These are phyloP conservation scores for Empidonax alnorum DNA, from an alignment of 2,113 vertebrate genomes.

Conservation along the genomic window DNA sequence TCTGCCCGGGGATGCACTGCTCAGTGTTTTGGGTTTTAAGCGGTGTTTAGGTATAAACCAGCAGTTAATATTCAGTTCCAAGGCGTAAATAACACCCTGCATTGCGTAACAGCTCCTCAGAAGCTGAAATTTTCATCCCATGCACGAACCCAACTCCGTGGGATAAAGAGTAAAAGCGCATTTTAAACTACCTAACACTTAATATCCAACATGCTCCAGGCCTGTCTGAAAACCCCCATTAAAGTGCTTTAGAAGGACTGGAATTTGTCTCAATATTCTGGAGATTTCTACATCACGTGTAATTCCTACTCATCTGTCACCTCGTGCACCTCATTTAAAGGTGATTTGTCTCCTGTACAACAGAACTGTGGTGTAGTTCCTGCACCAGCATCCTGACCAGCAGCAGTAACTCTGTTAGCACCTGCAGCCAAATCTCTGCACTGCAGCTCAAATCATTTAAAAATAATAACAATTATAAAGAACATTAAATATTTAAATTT, in stretches of 20 bases:
- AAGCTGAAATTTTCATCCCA: not conserved
- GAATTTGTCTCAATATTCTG: not conserved
- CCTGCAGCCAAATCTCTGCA: accelerated
- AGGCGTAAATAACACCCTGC: not conserved
- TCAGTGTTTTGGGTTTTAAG: not conserved
- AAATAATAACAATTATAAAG: not conserved
- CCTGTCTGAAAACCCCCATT: not conserved
- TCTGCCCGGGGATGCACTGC: not conserved
- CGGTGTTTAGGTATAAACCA: not conserved
- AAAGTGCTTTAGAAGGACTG: not conserved
- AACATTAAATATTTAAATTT: not conserved
- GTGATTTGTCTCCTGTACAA: not conserved
- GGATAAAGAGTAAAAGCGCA: not conserved
- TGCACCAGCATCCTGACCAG: not conserved
- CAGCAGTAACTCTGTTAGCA: not conserved
- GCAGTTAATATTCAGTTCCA: not conserved
- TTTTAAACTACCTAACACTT: not conserved
- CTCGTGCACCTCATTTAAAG: not conserved
- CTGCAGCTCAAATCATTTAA: not conserved
- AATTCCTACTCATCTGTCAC: not conserved
- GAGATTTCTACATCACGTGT: not conserved
- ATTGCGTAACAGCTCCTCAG: not conserved
- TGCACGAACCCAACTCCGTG: not conserved
- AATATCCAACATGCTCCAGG: not conserved
- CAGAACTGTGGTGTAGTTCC: not conserved